These are phyloP conservation scores for Noctua fimbriata DNA, from an alignment of 2,888 invertebrate species.

Conservation along the genomic window DNA sequence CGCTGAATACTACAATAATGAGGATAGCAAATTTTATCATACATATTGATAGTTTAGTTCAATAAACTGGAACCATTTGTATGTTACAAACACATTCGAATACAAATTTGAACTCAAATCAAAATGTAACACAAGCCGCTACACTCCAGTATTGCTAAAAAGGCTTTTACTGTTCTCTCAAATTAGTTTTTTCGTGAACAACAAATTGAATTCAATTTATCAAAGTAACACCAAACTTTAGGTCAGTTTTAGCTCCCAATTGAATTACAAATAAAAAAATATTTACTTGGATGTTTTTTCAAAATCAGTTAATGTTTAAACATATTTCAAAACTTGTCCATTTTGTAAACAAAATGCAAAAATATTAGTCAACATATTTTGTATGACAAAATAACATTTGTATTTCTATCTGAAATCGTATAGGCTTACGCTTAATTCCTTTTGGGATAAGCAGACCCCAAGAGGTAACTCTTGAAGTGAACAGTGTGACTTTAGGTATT, in stretches of 20 bases:
- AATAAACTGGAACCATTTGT: slow-evolving; percentile 80
- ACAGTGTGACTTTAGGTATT: slow-evolving; percentile 26
- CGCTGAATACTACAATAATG: slow-evolving; percentile 78
- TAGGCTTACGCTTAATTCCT: slow-evolving; percentile 14
- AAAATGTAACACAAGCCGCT: slow-evolving; percentile 17
- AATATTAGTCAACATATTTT: slow-evolving; percentile 19
- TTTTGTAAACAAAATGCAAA: slow-evolving; percentile 41
- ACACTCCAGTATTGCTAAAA: slow-evolving; percentile 25
- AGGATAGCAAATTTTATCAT: slow-evolving; percentile 71
- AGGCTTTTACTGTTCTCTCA: slow-evolving; percentile 23
- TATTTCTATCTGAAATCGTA: slow-evolving; percentile 43
- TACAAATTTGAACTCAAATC: slow-evolving; percentile 19
- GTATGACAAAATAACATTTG: slow-evolving; percentile 41
- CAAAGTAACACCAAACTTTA: background rate
- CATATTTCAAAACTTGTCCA: slow-evolving; percentile 3
- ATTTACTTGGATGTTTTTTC: slow-evolving; percentile 11
- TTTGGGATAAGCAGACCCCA: slow-evolving; percentile 10
- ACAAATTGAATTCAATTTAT: slow-evolving; percentile 1
- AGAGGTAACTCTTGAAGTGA: slow-evolving; percentile 13
- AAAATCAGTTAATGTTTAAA: slow-evolving; percentile 3
- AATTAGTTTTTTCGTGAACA: background rate
- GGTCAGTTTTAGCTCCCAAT: slow-evolving; percentile 26
- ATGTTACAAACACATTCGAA: slow-evolving; percentile 69
- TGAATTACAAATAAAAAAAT: background rate
- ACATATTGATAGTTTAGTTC: slow-evolving; percentile 59